phyloP scores from a whole-genome alignment of 2,888 invertebrate genomes.

The Xestia c-nigrum region DNA sequence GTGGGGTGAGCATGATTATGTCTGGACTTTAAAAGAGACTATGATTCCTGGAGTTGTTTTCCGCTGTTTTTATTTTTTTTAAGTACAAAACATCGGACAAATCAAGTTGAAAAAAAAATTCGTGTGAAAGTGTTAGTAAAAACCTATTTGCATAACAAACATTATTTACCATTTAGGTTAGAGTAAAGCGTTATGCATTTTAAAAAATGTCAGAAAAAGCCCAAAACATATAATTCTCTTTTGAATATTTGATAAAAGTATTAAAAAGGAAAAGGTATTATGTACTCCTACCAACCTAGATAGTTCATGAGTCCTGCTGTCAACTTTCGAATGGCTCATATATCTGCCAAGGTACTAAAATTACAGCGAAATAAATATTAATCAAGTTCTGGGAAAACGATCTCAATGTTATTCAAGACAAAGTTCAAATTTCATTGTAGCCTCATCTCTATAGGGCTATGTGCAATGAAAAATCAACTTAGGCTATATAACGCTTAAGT shows the following conservation, averaged over 20 bases:
- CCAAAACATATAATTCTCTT: neutral
- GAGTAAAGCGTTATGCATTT: no score
- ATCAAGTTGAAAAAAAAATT: no score
- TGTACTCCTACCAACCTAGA: neutral
- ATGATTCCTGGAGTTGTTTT: no score
- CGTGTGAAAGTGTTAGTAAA: no score
- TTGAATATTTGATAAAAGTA: neutral
- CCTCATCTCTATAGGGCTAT: neutral
- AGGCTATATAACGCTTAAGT: neutral
- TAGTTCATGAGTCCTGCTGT: neutral
- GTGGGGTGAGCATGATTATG: no score
- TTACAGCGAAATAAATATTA: neutral
- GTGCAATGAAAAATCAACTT: conserved; percentile 7
- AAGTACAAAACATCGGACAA: no score
- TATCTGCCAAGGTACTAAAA: neutral
- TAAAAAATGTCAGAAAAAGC: neutral
- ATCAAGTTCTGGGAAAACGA: neutral
- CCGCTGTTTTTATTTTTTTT: no score
- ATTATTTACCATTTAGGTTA: no score
- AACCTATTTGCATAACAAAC: no score
- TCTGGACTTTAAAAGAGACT: no score
- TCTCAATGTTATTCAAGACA: neutral
- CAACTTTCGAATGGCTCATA: neutral
- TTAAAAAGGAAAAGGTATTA: neutral
- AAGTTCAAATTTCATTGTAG: neutral